phyloP scores from a whole-genome alignment of 1,140 invertebrate species.

The Homarus americanus region DNA sequence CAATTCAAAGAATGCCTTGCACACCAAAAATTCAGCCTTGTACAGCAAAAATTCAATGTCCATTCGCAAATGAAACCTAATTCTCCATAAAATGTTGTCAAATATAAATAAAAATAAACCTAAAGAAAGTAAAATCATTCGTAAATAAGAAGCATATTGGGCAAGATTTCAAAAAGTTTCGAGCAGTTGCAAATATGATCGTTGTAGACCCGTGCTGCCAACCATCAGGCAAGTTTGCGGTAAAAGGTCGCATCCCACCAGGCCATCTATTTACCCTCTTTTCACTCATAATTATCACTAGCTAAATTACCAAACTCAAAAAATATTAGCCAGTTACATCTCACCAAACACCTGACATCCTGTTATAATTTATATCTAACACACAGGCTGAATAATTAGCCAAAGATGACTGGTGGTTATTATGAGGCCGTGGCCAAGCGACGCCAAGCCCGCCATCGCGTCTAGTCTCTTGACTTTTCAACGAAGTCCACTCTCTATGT shows the following conservation, averaged over 20 bases:
- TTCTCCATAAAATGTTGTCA: too few species aligned
- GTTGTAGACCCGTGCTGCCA: not conserved
- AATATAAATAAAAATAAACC: too few species aligned
- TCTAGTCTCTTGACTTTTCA: conserved; percentile 21
- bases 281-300: not conserved
- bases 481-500: not conserved
- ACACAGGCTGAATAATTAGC: not conserved
- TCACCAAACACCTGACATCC: not conserved
- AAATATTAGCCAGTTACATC: not conserved
- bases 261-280: conserved; percentile 16
- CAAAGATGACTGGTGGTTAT: not conserved
- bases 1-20: too few species aligned
- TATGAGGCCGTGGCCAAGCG: not conserved
- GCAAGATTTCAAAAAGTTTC: conserved; percentile 20
- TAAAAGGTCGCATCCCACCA: conserved; percentile 67
- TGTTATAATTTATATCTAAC: not conserved
- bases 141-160: too few species aligned
- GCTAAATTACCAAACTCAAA: too few species aligned
- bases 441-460: conserved; percentile 41
- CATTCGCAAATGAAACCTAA: too few species aligned
- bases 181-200: conserved; percentile 7
- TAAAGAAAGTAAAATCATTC: too few species aligned
- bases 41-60: too few species aligned
- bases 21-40: too few species aligned
- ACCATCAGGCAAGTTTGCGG: conserved; percentile 36